Evolutionary conservation across 2,797 vertebrate genomes (phyloP).

Genomic region (Rousettus madagascariensis): DNA sequence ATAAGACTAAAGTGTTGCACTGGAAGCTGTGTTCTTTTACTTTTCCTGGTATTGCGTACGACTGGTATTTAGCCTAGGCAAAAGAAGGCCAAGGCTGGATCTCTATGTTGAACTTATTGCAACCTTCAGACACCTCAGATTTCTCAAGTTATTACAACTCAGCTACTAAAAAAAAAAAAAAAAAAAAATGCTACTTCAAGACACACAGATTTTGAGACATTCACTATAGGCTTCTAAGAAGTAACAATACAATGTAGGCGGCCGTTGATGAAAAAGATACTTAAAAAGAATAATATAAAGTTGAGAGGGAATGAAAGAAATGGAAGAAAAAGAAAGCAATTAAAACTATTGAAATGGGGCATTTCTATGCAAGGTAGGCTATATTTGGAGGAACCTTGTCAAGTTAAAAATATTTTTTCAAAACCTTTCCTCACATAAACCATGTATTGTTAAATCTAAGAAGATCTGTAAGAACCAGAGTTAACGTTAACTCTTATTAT

Average conservation of each 20-base stretch:
- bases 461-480: not conserved
- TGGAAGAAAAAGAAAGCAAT: slow-evolving; percentile 49
- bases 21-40: not conserved
- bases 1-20: not conserved
- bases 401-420: slow-evolving; percentile 49
- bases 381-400: slow-evolving; percentile 56
- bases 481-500: not conserved
- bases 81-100: not conserved
- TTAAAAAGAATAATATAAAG: slow-evolving; percentile 26
- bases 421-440: not conserved
- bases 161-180: not conserved
- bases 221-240: not conserved
- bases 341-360: slow-evolving; percentile 53
- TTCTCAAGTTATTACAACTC: not conserved
- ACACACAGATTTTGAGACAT: slow-evolving; percentile 42
- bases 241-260: not conserved
- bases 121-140: not conserved
- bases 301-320: slow-evolving; percentile 15
- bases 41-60: not conserved
- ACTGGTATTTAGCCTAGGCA: not conserved
- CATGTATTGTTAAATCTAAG: slow-evolving; percentile 2
- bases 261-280: slow-evolving; percentile 10
- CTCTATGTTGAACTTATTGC: not conserved
- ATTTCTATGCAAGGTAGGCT: slow-evolving; percentile 23
- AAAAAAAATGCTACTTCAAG: slow-evolving; percentile 17